Conservation (phyloP, 1,140 invertebrate genomes). For the Drosophila chauvacae region DNA sequence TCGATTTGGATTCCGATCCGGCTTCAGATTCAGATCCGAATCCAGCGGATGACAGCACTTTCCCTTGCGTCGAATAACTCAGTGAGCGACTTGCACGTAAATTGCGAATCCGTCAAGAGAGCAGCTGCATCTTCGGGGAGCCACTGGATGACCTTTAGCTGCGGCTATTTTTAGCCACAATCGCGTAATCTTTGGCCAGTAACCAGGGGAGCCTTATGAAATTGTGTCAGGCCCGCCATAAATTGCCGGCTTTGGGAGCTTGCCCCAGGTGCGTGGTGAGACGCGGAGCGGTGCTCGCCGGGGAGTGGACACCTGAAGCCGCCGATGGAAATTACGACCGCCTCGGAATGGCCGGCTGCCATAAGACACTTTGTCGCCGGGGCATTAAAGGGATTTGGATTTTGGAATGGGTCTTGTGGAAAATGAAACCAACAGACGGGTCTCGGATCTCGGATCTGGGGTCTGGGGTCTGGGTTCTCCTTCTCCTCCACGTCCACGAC, state of each 20-base stretch:
- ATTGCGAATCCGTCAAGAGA: slow-evolving; percentile 47
- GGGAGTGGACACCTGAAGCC: slow-evolving; percentile 63
- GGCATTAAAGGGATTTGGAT: slow-evolving; percentile 57
- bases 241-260: slow-evolving; percentile 74
- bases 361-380: slow-evolving; percentile 51
- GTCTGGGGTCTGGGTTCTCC: slow-evolving; percentile 5
- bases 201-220: slow-evolving; percentile 61
- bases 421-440: slow-evolving; percentile 45
- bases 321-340: slow-evolving; percentile 45
- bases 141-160: slow-evolving; percentile 40
- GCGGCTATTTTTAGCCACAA: slow-evolving; percentile 69
- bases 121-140: slow-evolving; percentile 26
- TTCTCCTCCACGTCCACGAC: background rate
- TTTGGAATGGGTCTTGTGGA: slow-evolving; percentile 24
- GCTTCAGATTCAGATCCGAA: slow-evolving; percentile 24
- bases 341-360: slow-evolving; percentile 23
- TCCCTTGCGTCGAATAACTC: slow-evolving; percentile 60
- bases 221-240: slow-evolving; percentile 77
- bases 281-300: background rate
- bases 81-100: slow-evolving; percentile 56
- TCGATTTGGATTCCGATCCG: slow-evolving; percentile 22
- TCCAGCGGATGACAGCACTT: slow-evolving; percentile 51
- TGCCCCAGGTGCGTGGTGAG: slow-evolving; percentile 23
- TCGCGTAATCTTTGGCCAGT: slow-evolving; percentile 63
- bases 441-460: slow-evolving; percentile 14